Percentiles rank a stretch among this genome's conserved stretches.
Evolutionary conservation across 2,113 vertebrate species (phyloP).

Genomic region (Cricetomys ansorgei): DNA sequence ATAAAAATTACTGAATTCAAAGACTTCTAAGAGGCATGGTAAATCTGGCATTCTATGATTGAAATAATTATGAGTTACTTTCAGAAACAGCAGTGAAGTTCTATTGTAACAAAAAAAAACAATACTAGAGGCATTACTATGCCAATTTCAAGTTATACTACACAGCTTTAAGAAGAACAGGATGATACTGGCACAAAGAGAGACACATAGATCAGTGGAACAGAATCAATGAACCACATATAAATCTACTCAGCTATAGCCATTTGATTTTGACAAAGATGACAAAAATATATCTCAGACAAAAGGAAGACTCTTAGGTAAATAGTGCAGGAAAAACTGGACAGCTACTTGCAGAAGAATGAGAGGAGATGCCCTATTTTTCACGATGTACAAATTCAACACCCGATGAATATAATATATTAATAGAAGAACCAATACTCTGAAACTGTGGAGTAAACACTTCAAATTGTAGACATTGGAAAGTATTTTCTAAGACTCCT

Average conservation of each 20-base stretch:
- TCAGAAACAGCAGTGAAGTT: constrained; percentile 13
- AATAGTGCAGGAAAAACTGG: background rate
- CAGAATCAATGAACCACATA: background rate
- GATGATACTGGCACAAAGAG: background rate
- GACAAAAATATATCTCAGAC: background rate
- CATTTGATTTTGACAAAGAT: background rate
- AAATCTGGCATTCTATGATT: background rate
- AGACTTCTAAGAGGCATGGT: background rate
- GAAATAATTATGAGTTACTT: background rate
- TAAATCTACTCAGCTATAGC: background rate
- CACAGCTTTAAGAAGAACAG: background rate
- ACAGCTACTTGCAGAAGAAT: background rate
- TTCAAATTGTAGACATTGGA: background rate
- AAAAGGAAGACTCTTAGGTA: background rate
- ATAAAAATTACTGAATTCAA: background rate
- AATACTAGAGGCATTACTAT: background rate
- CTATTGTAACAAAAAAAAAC: background rate
- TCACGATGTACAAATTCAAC: background rate
- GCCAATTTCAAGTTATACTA: background rate
- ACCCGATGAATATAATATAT: background rate
- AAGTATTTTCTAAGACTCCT: background rate
- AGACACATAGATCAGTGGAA: background rate
- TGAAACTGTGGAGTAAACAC: background rate
- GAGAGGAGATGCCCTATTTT: background rate
- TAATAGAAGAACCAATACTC: background rate